A percentile compares a stretch with the other conserved stretches of the same genome.
phyloP scores from a whole-genome alignment of 2,797 vertebrate genomes.

The Brachyalestes nurse region DNA sequence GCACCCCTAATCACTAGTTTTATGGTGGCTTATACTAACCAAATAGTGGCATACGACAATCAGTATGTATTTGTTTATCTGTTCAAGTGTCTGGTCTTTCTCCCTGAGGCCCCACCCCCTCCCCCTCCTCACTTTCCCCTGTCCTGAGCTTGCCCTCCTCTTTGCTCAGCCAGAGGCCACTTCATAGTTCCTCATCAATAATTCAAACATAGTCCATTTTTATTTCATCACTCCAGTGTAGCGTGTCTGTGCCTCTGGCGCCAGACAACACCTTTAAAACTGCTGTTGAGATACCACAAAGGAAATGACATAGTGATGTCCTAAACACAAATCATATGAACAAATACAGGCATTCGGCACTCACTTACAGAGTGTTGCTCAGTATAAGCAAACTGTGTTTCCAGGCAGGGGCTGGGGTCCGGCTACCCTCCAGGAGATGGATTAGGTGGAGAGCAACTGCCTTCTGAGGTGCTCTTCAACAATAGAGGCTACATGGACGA shows the following conservation, averaged over 20 bases:
- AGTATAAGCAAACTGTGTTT: constrained; percentile 20
- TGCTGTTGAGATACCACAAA: neutral
- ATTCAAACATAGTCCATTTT: constrained; percentile 35
- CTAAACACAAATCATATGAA: constrained; percentile 3
- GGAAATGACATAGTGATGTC: neutral
- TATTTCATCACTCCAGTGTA: constrained; percentile 37
- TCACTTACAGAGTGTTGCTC: neutral
- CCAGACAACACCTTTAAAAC: constrained; percentile 5
- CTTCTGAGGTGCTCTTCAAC: constrained; percentile 81
- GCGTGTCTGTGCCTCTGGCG: constrained; percentile 1
- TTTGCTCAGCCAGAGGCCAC: constrained; percentile 7
- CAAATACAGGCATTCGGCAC: neutral
- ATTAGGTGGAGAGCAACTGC: constrained; percentile 70
- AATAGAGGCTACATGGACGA: constrained; percentile 86
- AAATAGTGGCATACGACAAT: neutral
- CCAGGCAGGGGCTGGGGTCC: constrained; percentile 84
- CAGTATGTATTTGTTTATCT: neutral
- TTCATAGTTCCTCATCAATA: constrained; percentile 15
- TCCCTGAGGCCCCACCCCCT: neutral
- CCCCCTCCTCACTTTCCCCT: neutral
- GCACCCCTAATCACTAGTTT: neutral
- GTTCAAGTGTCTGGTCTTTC: neutral
- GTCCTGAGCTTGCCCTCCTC: neutral
- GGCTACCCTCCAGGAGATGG: constrained; percentile 81
- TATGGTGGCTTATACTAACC: neutral